phyloP scores from a whole-genome alignment of 2,113 vertebrate genomes.

The Brachionichthys hirsutus region DNA sequence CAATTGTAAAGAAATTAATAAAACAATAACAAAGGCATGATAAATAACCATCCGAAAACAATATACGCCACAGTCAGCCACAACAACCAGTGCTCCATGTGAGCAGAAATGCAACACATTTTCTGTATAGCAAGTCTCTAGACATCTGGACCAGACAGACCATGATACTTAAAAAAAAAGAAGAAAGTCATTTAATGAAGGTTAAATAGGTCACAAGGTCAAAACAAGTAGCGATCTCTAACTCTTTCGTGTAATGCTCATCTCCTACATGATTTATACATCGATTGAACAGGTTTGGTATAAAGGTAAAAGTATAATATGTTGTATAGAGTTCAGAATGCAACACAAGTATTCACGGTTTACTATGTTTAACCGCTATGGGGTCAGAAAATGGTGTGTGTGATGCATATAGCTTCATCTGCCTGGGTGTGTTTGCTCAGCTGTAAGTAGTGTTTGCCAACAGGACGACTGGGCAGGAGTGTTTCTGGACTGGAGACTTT shows the following conservation, averaged over 20 bases:
- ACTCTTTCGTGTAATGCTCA: not conserved
- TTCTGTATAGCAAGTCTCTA: not conserved
- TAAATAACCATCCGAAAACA: conserved; percentile 5
- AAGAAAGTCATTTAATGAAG: no score
- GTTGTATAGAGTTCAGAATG: conserved; percentile 13
- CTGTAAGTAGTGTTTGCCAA: conserved; percentile 73
- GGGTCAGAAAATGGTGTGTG: conserved; percentile 54
- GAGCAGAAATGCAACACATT: not conserved
- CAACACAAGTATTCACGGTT: conserved; percentile 33
- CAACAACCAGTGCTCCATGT: not conserved
- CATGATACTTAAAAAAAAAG: no score
- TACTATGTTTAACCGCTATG: conserved; percentile 33
- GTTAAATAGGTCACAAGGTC: no score
- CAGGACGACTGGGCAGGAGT: conserved; percentile 62
- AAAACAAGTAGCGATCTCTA: not conserved
- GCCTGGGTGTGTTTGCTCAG: conserved; percentile 72
- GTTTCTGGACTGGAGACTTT: conserved; percentile 72
- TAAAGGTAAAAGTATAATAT: conserved; percentile 1
- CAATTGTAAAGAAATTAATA: conserved; percentile 4
- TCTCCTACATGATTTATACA: no score
- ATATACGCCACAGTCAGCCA: not conserved
- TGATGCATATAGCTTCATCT: conserved; percentile 64
- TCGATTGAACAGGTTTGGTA: not conserved
- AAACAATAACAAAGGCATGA: not conserved
- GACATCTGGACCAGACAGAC: not conserved